Base-by-base conservation (phyloP, 2,113 vertebrate species). In the Stegostoma tigrinum region DNA sequence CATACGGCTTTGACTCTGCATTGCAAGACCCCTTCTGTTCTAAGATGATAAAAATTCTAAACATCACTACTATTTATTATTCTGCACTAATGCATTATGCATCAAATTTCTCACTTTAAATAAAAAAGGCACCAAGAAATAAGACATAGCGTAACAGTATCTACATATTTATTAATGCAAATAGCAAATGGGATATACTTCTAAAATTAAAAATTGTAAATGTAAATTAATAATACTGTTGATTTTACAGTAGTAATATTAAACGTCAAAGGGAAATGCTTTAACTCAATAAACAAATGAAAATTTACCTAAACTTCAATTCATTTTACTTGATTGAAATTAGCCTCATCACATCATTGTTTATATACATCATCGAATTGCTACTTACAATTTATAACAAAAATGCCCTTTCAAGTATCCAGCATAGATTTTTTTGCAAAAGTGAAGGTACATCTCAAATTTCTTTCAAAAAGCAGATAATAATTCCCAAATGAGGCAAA, bases 11-110 rank as follows among this genome's bases (percentile, higher is more conserved):
- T 23, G 67, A 66, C n/a, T 91, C 17, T 66, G 61, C 34, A n/a
- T 21, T 93, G 89, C 61, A 93, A 93, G 89, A 61, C 61, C 61
- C 89, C 89, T 42, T 93, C 89, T 93, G 89, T 38, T 67, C n/a
- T 10, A 8, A 67, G 34, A 93, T 66, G 89, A 93, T 93, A 93
- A 93, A 93, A 64, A 38, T 66, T n/a, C n/a, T 21, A 66, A 66
- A 93, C 34, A 93, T 93, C 66, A 93, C n/a, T 23, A 21, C 89
- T 66, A 93, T 66, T 38, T 90, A 90, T 90, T 90, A 90, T 61
- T 66, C 55, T 38, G 34, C n/a, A 93, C 38, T 38, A 93, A 66
- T 93, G 61, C 34, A 93, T 93, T n/a, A 93, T 66, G 55, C n/a
- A 91, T 91, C 6, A 93, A 7, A n/a, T 93, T 93, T 67, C 89